Evolutionary conservation across 2,888 invertebrate genomes (phyloP).

Genomic region (Trissolcus brochymenae): DNA sequence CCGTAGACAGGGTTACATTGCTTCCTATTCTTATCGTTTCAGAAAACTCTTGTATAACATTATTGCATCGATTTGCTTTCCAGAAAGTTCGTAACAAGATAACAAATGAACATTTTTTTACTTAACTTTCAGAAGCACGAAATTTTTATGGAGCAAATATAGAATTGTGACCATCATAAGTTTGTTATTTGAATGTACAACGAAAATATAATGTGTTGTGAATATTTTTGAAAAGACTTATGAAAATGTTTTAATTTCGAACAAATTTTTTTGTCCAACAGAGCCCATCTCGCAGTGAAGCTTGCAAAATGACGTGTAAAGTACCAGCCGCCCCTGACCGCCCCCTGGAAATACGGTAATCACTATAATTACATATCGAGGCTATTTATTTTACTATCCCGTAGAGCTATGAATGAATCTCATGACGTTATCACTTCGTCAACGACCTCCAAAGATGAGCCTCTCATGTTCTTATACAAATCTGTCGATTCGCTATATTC

Average conservation of each 20-base stretch:
- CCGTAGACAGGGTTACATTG: slow-evolving; percentile 42
- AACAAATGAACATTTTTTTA: too few species aligned
- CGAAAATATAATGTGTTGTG: neutral
- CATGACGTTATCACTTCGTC: slow-evolving; percentile 61
- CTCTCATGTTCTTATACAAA: slow-evolving; percentile 1
- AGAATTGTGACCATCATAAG: too few species aligned
- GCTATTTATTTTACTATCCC: slow-evolving; percentile 76
- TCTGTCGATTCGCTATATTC: too few species aligned
- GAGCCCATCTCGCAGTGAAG: slow-evolving; percentile 70
- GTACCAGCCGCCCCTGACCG: slow-evolving; percentile 76
- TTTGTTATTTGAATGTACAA: too few species aligned
- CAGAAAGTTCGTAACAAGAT: too few species aligned
- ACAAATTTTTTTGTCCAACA: neutral
- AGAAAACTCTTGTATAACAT: slow-evolving; percentile 21
- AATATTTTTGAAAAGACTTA: neutral
- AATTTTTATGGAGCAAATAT: too few species aligned
- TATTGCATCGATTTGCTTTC: neutral
- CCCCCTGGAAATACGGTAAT: slow-evolving; percentile 76
- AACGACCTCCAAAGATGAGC: slow-evolving; percentile 64
- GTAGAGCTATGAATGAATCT: slow-evolving; percentile 71
- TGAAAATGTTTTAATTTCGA: slow-evolving; percentile 21
- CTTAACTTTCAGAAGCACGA: too few species aligned
- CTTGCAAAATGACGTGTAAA: slow-evolving; percentile 77
- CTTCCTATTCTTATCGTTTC: slow-evolving; percentile 54
- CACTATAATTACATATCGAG: slow-evolving; percentile 77